These are phyloP conservation scores for Callionymus lyra DNA, from an alignment of 2,113 vertebrate genomes.

Conservation along the genomic window DNA sequence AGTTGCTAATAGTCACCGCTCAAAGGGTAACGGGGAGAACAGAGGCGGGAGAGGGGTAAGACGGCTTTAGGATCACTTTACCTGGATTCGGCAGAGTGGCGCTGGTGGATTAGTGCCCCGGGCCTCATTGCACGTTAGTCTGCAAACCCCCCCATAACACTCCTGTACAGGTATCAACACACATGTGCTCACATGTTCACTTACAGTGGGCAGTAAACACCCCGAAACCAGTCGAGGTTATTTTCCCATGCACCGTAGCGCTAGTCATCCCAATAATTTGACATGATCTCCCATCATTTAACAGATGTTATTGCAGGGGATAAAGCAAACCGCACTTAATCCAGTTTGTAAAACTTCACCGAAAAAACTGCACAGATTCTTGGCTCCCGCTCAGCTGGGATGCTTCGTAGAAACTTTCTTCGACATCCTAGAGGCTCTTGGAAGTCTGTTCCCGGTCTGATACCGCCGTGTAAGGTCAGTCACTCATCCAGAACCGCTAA, in stretches of 20 bases:
- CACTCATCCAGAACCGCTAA: conserved; percentile 61
- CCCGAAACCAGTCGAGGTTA: neutral
- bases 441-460: conserved; percentile 61
- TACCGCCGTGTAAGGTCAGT: conserved; percentile 63
- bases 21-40: conserved; percentile 54
- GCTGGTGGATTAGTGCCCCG: conserved; percentile 65
- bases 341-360: conserved; percentile 1
- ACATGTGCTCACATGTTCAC: conserved; percentile 21
- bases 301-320: conserved; percentile 2
- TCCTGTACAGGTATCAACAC: conserved; percentile 41
- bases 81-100: conserved; percentile 69
- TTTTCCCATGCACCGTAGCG: neutral
- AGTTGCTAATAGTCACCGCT: conserved; percentile 60
- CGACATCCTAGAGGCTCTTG: conserved; percentile 45
- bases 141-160: conserved; percentile 49
- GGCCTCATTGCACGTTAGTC: conserved; percentile 63
- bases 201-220: conserved; percentile 28
- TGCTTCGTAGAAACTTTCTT: conserved; percentile 47
- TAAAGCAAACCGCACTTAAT: conserved; percentile 46
- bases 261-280: conserved; percentile 9
- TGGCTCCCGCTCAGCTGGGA: conserved; percentile 39
- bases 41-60: conserved; percentile 54
- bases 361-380: conserved; percentile 37
- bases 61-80: conserved; percentile 73
- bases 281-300: conserved; percentile 4